Conservation (phyloP, 2,888 invertebrate species). For the Stramonita haemastoma region DNA sequence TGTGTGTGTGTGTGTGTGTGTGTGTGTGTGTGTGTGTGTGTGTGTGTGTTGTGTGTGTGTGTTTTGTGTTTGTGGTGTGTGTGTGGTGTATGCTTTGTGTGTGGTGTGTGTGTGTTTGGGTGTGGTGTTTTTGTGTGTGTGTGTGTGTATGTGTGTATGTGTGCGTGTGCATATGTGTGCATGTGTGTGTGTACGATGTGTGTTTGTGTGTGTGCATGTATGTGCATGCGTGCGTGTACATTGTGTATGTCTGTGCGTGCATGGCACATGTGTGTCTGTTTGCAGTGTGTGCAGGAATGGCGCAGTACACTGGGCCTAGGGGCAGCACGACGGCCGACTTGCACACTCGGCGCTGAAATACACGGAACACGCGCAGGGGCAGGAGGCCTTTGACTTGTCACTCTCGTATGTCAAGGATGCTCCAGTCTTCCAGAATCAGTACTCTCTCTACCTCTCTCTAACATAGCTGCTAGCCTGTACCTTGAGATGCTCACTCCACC, state of each 20-base stretch:
- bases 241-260: too few species aligned
- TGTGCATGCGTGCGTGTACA: background rate
- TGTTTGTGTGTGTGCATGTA: background rate
- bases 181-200: too few species aligned
- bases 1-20: too few species aligned
- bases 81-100: too few species aligned
- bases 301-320: constrained; percentile 26
- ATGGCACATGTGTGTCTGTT: constrained; percentile 1
- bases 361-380: constrained; percentile 84
- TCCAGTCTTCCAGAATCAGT: constrained; percentile 73
- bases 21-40: too few species aligned
- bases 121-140: too few species aligned
- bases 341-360: constrained; percentile 78
- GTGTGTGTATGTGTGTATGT: too few species aligned
- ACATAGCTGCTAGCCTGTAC: background rate
- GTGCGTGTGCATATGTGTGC: too few species aligned
- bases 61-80: too few species aligned
- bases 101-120: too few species aligned
- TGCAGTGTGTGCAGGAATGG: constrained; percentile 24
- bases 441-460: constrained; percentile 34
- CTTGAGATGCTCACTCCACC: background rate
- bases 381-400: constrained; percentile 95
- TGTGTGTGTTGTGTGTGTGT: too few species aligned
- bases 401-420: constrained; percentile 97
- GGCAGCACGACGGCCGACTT: constrained; percentile 54